Base-by-base conservation (phyloP, 2,888 invertebrate species). In the Eupithecia tripunctaria region DNA sequence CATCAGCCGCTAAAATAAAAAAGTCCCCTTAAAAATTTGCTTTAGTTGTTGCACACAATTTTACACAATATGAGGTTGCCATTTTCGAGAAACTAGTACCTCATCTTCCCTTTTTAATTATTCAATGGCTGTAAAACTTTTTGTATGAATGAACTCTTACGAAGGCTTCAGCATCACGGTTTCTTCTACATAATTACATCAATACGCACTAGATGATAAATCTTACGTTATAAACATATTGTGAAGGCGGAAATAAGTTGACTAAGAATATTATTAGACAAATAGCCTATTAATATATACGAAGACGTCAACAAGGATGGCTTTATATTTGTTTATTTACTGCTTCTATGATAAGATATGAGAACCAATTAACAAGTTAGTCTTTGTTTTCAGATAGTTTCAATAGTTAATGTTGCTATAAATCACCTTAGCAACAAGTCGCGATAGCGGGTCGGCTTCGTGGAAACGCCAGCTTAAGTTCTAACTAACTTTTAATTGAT, bases 401-500 rank as follows among this genome's bases (percentile, higher is more conserved):
- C 62, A 32, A 32, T 15, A 43, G 59, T 21, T 21, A 63, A 56
- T 27, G 56, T 56, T 56, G 25, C 12, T 56, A 56, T 56, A 56
- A 60, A 27, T 60, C 29, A 63, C 21, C 25, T 14, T 32, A 32
- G 29, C 32, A 32, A 63, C n/a, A n/a, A 38, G 67, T 43, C 68
- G 67, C 68, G 62, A n/a, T 27, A 38, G 38, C 59, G 3, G 15
- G 65, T 70, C 65, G 70, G 59, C 32, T 5, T 15, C 27, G 38
- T 36, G 2, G 15, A 25, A 66, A 66, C 65, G 25, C 59, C 21
- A 15, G 4, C 59, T 70, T 72, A 72, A 70, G 41, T 72, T 73
- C 62, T 63, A 60, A 59, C 72, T 36, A 76, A 78, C 70, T 78
- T 75, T 73, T 78, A 78, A 75, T 75, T 75, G 75, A 67, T 67